Base-by-base conservation (phyloP, 2,888 invertebrate species). In the Synergus laeviventris region DNA sequence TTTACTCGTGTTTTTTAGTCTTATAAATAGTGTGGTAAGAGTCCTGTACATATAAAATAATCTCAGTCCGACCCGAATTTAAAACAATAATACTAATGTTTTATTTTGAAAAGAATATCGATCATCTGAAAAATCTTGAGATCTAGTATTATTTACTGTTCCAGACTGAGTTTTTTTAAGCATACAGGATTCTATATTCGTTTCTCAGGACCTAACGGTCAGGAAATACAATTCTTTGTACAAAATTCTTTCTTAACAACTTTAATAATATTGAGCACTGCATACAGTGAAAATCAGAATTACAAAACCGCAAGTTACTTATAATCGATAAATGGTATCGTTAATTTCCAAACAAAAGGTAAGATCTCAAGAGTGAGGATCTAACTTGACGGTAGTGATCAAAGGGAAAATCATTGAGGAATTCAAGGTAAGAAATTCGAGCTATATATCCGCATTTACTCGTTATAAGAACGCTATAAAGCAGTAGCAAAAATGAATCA, bases 1-100 rank as follows among this genome's bases (percentile, higher is more conserved):
- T 74, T 56, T 24, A 60, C 59, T 38, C 56, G 21, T 3, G 38
- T 36, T 31, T 56, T 36, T 45, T 14, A 56, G 8, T 73, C 60
- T 73, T 76, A 74, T 49, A 76, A 79, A 81, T 74, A 78, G 74
- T 76, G 56, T 21, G 70, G 74, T 11, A 12, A 0, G 5, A 59
- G 59, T 24, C 59, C n/a, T 54, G 8, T 9, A 54, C 18, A 54
- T 7, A 54, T 18, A 54, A 54, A 54, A 54, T 1, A n/a, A 54
- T 2, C 2, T 54, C 49, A 54, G n/a, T 2, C 49, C 3, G 9
- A 54, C 31, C 5, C 3, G 31, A 5, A 31, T 31, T 31, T 31
- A 31, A 31, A 31, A 31, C 31, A 31, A 5, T n/a, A 54, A 54
- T 18, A 9, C 18, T 18, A 49, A 18, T 18, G 18, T 18, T 18